Evolutionary conservation across 1,140 invertebrate species (phyloP), one percentile per base, ranked within the genome.

Genomic region (Aphelenchoides fujianensis): DNA sequence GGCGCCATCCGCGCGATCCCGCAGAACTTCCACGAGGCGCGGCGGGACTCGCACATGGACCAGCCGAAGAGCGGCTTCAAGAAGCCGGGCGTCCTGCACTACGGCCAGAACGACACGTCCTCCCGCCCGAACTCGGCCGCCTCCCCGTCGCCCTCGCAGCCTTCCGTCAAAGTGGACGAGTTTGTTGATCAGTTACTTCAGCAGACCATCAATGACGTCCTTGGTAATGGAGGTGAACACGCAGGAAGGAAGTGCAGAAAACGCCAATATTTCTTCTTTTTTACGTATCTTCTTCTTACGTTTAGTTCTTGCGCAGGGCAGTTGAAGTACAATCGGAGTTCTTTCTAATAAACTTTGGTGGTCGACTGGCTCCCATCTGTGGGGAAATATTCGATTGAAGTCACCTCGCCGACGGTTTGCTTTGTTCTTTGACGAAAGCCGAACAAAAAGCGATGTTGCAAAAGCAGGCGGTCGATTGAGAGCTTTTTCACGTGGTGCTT

Each of bases 161-260:
- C 52, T 52, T 23, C 69, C 19, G 74, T 80, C 3, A 66, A 77
- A 5, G n/a, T n/a, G n/a, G n/a, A n/a, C n/a, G 59, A 81, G 52
- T 66, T 74, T 48, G 73, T 77, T 12, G 76, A 78, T 28, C 48
- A 72, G 27, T 71, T 78, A 63, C 31, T 80, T 16, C 68, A 81
- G 62, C 79, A 77, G 30, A 69, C 76, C 5, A 80, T 78, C 27
- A 72, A 78, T 16, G 79, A 78, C 48, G 77, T 80, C 61, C 41
- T 78, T 27, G 61, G n/a, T 77, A 28, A 76, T 23, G 19, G 70
- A 78, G 12, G 23, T 23, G 12, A 12, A 48, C n/a, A 48, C 12
- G 41, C 23, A 12, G 41, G 41, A 48, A 48, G 41, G 12, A 48
- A 48, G 41, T 59, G 7, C 28, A 59, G 19, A 5, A 59, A 59